Conservation (phyloP, 2,888 invertebrate genomes). For the Drosophila eohydei region DNA sequence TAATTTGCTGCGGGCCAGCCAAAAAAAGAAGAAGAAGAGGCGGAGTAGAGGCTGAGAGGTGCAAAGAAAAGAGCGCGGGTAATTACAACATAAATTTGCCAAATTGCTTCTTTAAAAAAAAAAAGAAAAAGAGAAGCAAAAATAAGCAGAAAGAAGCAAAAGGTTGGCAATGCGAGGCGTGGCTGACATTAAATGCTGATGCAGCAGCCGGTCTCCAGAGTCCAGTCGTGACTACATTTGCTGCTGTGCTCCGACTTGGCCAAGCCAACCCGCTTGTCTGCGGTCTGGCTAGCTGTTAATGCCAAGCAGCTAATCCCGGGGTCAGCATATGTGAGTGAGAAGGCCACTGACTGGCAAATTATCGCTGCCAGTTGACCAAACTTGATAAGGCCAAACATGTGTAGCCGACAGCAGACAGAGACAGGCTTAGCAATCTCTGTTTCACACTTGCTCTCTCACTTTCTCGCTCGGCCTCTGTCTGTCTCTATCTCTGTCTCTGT, state of each 20-base stretch:
- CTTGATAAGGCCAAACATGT: conserved; percentile 57
- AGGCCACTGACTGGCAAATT: conserved; percentile 57
- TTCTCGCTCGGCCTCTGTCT: not conserved
- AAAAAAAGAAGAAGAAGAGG: not conserved
- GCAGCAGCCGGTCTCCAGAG: not conserved
- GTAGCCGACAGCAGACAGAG: conserved; percentile 25
- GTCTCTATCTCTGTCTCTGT: not conserved
- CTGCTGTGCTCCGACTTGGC: not conserved
- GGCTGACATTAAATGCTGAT: conserved; percentile 48
- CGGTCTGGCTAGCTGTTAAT: conserved; percentile 56
- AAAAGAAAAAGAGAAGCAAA: not conserved
- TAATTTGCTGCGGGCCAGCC: conserved; percentile 60
- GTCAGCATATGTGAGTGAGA: conserved; percentile 39
- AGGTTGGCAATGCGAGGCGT: conserved; percentile 14
- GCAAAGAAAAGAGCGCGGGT: conserved; percentile 17
- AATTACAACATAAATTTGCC: conserved; percentile 75
- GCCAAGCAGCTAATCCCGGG: conserved; percentile 48
- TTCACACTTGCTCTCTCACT: not conserved
- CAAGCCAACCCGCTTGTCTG: conserved; percentile 19
- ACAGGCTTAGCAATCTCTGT: conserved; percentile 25
- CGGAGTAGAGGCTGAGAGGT: too few relatives aligned
- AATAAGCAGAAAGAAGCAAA: not conserved
- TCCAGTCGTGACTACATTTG: not conserved
- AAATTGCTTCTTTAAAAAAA: conserved; percentile 75
- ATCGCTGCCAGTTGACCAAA: conserved; percentile 62